A percentile compares a stretch with the other conserved stretches of the same genome.
phyloP scores from a whole-genome alignment of 2,888 invertebrate species.

The Podabrus alpinus region DNA sequence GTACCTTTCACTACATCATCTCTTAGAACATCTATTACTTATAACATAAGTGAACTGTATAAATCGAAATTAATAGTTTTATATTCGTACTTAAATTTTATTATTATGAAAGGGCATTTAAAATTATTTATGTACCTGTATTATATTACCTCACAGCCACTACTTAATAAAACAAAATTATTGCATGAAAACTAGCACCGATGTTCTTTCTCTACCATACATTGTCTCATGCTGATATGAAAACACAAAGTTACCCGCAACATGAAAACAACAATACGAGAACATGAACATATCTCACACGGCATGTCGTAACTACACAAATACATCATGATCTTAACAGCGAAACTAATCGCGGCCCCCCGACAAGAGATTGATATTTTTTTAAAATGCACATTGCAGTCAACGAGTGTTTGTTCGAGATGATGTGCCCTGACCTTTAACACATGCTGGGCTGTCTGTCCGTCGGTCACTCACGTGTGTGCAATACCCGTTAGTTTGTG shows the following conservation, averaged over 20 bases:
- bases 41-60: not conserved
- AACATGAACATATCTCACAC: slow-evolving; percentile 40
- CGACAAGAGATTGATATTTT: slow-evolving; percentile 38
- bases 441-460: slow-evolving; percentile 39
- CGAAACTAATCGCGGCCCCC: slow-evolving; percentile 44
- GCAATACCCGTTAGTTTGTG: slow-evolving; percentile 21
- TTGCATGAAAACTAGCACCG: not conserved
- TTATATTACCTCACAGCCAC: not conserved
- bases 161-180: slow-evolving; percentile 11
- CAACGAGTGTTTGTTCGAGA: slow-evolving; percentile 37
- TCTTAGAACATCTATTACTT: not conserved
- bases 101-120: not conserved
- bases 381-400: slow-evolving; percentile 35
- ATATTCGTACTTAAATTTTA: not conserved
- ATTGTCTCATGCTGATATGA: slow-evolving; percentile 18
- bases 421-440: slow-evolving; percentile 38
- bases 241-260: slow-evolving; percentile 36
- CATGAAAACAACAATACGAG: slow-evolving; percentile 35
- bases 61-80: not conserved
- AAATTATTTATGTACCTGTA: not conserved
- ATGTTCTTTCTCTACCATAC: slow-evolving; percentile 1
- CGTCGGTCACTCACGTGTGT: slow-evolving; percentile 28
- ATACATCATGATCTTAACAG: slow-evolving; percentile 42
- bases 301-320: slow-evolving; percentile 42
- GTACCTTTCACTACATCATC: not conserved